Conservation (phyloP, 2,113 vertebrate genomes). For the Pristiophorus japonicus region DNA sequence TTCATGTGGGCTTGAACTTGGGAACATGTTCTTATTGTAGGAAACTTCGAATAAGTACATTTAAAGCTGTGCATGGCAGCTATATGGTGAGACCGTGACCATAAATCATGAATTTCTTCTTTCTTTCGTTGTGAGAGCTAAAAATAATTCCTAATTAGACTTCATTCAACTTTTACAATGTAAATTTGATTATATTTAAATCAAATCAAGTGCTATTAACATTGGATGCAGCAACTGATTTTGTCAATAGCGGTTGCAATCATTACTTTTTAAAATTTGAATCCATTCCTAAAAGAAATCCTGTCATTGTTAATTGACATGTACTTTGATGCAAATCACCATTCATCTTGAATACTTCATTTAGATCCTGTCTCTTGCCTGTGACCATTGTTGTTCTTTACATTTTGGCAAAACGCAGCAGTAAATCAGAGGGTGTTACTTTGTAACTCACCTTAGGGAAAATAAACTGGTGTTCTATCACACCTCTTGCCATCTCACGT, state of each 20-base stretch:
- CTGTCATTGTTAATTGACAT: constrained; percentile 17
- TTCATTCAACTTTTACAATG: constrained; percentile 69
- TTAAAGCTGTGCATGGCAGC: not conserved
- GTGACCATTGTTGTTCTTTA: constrained; percentile 6
- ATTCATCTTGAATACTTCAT: constrained; percentile 24
- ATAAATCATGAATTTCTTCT: not conserved
- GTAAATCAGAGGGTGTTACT: not conserved
- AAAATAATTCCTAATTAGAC: constrained; percentile 74
- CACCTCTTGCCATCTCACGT: not conserved
- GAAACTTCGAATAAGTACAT: not conserved
- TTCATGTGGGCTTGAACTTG: not conserved
- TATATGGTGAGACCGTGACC: not conserved
- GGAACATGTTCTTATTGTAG: not conserved
- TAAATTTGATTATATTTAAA: constrained; percentile 68
- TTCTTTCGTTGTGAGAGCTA: constrained; percentile 40
- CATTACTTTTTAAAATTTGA: constrained; percentile 30
- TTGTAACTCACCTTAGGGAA: not conserved
- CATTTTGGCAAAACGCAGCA: not conserved
- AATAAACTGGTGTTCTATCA: not conserved
- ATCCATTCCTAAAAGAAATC: not conserved
- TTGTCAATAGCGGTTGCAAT: constrained; percentile 53
- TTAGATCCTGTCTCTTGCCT: not conserved
- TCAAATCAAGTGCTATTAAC: constrained; percentile 54
- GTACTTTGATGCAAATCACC: not conserved
- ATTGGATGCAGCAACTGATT: constrained; percentile 52